These are phyloP conservation scores for Cardinalis cardinalis DNA, from an alignment of 2,113 vertebrate genomes.

Conservation along the genomic window DNA sequence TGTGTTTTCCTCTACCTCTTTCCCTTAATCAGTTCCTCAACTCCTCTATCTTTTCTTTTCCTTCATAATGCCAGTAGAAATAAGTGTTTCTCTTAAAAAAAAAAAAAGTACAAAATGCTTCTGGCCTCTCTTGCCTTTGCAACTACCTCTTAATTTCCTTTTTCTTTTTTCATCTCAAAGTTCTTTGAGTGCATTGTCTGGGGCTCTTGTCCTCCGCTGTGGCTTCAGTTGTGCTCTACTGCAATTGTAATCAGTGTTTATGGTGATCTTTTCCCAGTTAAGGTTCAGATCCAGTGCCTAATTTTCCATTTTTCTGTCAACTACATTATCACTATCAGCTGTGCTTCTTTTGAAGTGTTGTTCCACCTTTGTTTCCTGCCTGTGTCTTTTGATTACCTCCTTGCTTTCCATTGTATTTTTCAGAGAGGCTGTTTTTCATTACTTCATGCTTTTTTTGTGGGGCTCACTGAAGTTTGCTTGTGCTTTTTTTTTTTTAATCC, in stretches of 20 bases:
- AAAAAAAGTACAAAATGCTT: background rate
- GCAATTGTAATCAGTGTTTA: background rate
- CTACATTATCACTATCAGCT: background rate
- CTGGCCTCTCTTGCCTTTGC: background rate
- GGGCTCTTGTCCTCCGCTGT: background rate
- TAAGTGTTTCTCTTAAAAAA: background rate
- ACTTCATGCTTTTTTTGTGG: background rate
- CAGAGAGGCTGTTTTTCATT: background rate
- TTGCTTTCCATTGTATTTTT: background rate
- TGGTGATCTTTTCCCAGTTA: background rate
- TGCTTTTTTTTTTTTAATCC: background rate
- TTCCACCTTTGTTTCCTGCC: background rate
- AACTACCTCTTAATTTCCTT: conserved; percentile 12
- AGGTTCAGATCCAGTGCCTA: background rate
- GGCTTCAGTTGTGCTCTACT: background rate
- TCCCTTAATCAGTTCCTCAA: background rate
- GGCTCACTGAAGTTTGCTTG: background rate
- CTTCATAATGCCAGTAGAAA: background rate
- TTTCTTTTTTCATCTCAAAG: background rate
- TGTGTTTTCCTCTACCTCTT: background rate
- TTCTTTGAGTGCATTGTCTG: background rate
- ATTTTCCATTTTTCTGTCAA: background rate
- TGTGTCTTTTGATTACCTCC: background rate
- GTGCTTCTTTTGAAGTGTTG: background rate
- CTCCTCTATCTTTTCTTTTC: background rate